Conservation (phyloP, 2,113 vertebrate genomes). For the Myotis brandtii region DNA sequence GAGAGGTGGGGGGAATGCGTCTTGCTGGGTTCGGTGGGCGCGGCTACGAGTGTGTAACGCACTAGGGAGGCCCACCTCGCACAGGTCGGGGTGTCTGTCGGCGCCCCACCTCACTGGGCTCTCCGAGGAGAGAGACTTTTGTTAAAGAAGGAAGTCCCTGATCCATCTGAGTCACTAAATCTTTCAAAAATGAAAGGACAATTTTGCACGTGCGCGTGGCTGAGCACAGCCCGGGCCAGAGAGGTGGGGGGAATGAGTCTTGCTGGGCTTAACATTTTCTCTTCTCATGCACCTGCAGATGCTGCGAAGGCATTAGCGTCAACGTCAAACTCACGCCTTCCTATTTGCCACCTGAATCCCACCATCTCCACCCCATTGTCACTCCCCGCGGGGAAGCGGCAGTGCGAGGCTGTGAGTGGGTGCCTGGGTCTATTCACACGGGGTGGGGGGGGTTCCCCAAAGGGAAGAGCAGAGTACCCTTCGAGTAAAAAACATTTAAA, state of each 20-base stretch:
- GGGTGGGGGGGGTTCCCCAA: neutral
- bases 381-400: accelerated
- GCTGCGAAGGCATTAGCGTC: neutral
- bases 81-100: neutral
- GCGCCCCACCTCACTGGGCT: neutral
- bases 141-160: neutral
- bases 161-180: neutral
- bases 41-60: neutral
- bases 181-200: neutral
- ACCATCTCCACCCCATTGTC: neutral
- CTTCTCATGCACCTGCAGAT: neutral
- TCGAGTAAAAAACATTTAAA: neutral
- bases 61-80: neutral
- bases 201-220: too few species aligned
- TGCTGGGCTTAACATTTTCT: neutral
- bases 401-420: neutral
- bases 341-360: neutral
- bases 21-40: neutral
- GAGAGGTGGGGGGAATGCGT: neutral
- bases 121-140: neutral
- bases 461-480: neutral
- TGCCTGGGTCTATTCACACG: neutral
- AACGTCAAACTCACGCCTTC: neutral
- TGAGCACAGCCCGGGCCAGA: neutral
- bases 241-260: neutral